A percentile compares a stretch with the other conserved stretches of the same genome.
phyloP scores from a whole-genome alignment of 2,113 vertebrate genomes.

The Sorex araneus region DNA sequence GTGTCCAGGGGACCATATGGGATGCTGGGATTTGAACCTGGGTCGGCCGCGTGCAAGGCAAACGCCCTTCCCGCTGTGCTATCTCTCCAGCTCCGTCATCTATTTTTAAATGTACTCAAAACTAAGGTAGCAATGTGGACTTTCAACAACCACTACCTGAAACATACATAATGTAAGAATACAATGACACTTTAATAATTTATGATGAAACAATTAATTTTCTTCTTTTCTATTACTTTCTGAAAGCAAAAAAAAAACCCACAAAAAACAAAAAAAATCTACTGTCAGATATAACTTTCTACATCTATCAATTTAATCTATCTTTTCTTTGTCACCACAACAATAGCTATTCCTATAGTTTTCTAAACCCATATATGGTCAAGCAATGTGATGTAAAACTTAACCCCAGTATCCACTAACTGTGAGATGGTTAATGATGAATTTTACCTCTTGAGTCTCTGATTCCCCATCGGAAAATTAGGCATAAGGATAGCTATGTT shows the following conservation, averaged over 20 bases:
- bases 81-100: too few relatives aligned
- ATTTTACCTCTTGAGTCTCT: neutral
- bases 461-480: neutral
- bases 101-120: neutral
- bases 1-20: too few relatives aligned
- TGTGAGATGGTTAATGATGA: neutral
- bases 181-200: too few relatives aligned
- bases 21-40: too few relatives aligned
- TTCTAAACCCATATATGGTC: neutral
- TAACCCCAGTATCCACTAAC: neutral
- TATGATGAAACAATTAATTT: neutral
- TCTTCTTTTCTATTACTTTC: conserved; percentile 27
- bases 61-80: too few relatives aligned
- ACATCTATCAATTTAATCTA: neutral
- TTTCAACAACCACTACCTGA: too few relatives aligned
- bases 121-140: too few relatives aligned
- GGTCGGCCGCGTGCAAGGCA: too few relatives aligned
- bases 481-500: neutral
- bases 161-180: too few relatives aligned
- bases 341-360: neutral
- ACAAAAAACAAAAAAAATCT: too few relatives aligned
- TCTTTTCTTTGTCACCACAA: neutral
- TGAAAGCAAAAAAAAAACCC: conserved; percentile 30
- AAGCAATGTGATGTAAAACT: neutral
- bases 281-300: neutral